Base-by-base conservation (phyloP, 2,888 invertebrate species). In the Cheilosia variabilis region DNA sequence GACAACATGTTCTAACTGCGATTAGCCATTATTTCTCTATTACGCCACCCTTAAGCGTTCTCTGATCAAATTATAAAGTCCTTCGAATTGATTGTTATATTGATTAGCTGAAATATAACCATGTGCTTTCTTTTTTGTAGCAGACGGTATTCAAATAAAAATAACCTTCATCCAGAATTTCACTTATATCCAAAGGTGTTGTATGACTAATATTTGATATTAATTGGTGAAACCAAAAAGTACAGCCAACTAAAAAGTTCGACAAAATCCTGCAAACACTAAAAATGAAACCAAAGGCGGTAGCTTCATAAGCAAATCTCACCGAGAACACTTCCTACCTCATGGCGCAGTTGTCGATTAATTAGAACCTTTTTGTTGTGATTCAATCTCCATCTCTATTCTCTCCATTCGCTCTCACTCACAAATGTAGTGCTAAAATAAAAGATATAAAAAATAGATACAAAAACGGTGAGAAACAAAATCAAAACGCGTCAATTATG, bases 361-460 rank as follows among this genome's bases (percentile, higher is more conserved):
- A 50, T 50, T 50, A 50, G 50, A 50, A 50, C 50, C 50, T 50
- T 50, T 50, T 19, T 22, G 19, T 19, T 22, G 22, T 19, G 50
- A 22, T 3, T 22, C 19, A 22, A 4, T 50, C 22, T 22, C 5
- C 17, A 22, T 10, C 50, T 47, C 9, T 31, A 2, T 31, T 2
- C 9, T 45, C 17, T 47, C 17, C 45, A 47, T 47, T 17, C 45
- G n/a, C n/a, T n/a, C 45, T 45, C n/a, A 45, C 17, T 45, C 17
- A n/a, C 45, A 45, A 17, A 17, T 5, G 10, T 7, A 9, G 2
- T 22, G 50, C 17, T 22, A 19, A 50, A 22, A 50, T 19, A 22
- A 17, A 19, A 50, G 9, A 17, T 47, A n/a, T n/a, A 4, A 10
- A 50, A 19, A 45, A 2, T 17, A n/a, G 2, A 45, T 7, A 17